phyloP scores from a whole-genome alignment of 2,797 vertebrate species.

The Sebastes nivosus region DNA sequence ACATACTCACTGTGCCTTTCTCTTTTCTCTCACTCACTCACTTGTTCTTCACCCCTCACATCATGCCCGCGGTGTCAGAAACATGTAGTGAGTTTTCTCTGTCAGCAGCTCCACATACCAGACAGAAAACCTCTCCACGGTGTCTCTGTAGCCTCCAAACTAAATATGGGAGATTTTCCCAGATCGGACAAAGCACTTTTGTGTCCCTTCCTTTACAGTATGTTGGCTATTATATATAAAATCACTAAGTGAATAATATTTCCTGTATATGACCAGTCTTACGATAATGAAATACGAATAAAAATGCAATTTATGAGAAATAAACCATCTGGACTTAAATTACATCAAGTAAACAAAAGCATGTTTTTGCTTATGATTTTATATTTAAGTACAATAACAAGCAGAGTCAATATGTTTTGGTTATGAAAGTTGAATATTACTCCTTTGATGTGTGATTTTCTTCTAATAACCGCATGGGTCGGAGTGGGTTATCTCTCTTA shows the following conservation, averaged over 20 bases:
- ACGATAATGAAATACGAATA: not conserved
- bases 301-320: not conserved
- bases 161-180: constrained; percentile 10
- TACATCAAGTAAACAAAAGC: not conserved
- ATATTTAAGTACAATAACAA: not conserved
- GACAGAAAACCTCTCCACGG: not conserved
- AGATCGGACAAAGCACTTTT: not conserved
- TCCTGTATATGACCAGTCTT: not conserved
- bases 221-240: not conserved
- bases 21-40: not conserved
- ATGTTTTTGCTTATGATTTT: not conserved
- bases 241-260: not conserved
- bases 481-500: not conserved
- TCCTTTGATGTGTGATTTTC: not conserved
- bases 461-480: not conserved
- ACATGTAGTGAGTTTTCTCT: constrained; percentile 37
- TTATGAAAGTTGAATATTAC: not conserved
- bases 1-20: not conserved
- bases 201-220: not conserved
- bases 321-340: not conserved
- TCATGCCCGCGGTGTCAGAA: constrained; percentile 30
- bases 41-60: constrained; percentile 9
- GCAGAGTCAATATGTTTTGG: not conserved
- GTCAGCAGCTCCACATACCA: constrained; percentile 49
- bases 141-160: constrained; percentile 22